phyloP scores from a whole-genome alignment of 2,113 vertebrate genomes.

The Ochotona curzoniae region DNA sequence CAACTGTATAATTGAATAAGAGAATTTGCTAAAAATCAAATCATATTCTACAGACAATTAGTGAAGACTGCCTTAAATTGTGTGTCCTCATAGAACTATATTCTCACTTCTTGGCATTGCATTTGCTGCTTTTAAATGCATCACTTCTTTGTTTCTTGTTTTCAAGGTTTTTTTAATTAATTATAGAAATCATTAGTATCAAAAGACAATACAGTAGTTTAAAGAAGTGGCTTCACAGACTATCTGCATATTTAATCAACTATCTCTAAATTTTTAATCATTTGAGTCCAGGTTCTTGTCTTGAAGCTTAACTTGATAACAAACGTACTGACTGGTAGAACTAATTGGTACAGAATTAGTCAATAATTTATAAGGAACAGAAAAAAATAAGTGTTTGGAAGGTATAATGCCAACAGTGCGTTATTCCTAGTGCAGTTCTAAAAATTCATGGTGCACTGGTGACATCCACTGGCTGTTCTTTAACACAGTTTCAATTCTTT shows the following conservation, averaged over 20 bases:
- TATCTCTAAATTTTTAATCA: conserved; percentile 92
- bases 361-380: conserved; percentile 90
- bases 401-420: conserved; percentile 83
- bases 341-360: conserved; percentile 91
- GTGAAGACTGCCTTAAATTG: conserved; percentile 64
- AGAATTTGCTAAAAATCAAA: conserved; percentile 54
- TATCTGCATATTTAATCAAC: conserved; percentile 92
- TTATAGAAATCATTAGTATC: conserved; percentile 92
- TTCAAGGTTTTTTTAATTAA: conserved; percentile 88
- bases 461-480: conserved; percentile 89
- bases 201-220: conserved; percentile 91
- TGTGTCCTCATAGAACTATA: conserved; percentile 77
- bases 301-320: conserved; percentile 91
- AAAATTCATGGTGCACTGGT: conserved; percentile 84
- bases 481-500: conserved; percentile 76
- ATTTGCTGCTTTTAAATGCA: conserved; percentile 83
- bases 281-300: conserved; percentile 90
- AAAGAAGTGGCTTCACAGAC: conserved; percentile 89
- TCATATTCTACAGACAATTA: conserved; percentile 78
- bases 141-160: conserved; percentile 81
- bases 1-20: conserved; percentile 2
- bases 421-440: conserved; percentile 78
- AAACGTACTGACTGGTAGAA: conserved; percentile 91
- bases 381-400: conserved; percentile 84
- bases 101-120: conserved; percentile 82